phyloP scores from a whole-genome alignment of 2,113 vertebrate genomes.

The Trochalopteron elliotii region DNA sequence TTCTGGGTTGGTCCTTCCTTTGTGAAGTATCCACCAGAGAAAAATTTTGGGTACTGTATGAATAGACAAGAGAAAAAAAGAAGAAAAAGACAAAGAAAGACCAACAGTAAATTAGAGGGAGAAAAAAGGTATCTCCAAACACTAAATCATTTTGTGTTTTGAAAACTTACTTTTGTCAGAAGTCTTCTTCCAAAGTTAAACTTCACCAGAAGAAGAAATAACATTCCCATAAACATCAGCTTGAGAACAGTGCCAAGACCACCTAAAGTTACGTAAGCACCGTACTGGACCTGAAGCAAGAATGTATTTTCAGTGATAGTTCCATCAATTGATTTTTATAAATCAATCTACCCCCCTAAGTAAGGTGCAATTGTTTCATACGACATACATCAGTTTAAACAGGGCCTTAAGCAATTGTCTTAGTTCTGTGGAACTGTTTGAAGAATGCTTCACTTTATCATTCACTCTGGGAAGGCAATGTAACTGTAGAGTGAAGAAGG shows the following conservation, averaged over 20 bases:
- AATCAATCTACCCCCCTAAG: not conserved
- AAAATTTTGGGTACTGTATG: slow-evolving; percentile 87
- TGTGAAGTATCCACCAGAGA: slow-evolving; percentile 89
- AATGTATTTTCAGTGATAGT: not conserved
- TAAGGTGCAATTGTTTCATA: not conserved
- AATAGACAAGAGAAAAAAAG: accelerated
- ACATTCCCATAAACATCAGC: slow-evolving; percentile 86
- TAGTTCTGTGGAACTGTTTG: not conserved
- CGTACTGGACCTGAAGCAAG: slow-evolving; percentile 86
- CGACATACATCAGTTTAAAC: not conserved
- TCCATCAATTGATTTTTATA: not conserved
- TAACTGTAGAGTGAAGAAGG: not conserved
- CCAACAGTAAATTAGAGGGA: not conserved
- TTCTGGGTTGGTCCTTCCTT: slow-evolving; percentile 90
- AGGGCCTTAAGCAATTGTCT: not conserved
- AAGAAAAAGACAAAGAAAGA: not conserved
- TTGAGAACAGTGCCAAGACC: slow-evolving; percentile 83
- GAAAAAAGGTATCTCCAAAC: not conserved
- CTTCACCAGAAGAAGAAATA: slow-evolving; percentile 89
- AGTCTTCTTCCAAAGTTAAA: slow-evolving; percentile 90
- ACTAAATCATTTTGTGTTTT: not conserved
- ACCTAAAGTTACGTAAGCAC: slow-evolving; percentile 82
- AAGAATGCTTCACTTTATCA: not conserved
- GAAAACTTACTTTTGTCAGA: slow-evolving; percentile 85
- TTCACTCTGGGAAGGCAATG: not conserved